These are phyloP conservation scores for Agrilus biguttatus DNA, from an alignment of 2,888 invertebrate genomes.

Conservation along the genomic window DNA sequence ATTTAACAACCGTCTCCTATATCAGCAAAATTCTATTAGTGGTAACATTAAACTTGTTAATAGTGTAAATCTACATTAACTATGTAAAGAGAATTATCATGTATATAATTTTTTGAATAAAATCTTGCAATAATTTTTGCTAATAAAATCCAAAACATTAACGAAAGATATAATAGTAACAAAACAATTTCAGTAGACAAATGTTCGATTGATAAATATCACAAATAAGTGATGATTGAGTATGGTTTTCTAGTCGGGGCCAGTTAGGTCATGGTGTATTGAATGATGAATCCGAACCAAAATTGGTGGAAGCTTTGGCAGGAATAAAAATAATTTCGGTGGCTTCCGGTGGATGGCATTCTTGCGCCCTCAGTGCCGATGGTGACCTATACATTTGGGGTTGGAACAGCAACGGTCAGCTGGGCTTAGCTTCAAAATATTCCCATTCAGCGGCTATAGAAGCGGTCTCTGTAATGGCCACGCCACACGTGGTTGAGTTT, in stretches of 20 bases:
- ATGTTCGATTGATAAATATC: background rate
- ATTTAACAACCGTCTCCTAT: no score
- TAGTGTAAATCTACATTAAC: no score
- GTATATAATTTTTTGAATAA: no score
- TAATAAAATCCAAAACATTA: no score
- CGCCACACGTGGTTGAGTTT: slow-evolving; percentile 37
- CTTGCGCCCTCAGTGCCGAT: slow-evolving; percentile 57
- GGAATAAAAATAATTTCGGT: slow-evolving; percentile 60
- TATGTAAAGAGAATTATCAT: no score
- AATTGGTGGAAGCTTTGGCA: slow-evolving; percentile 54
- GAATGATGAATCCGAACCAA: slow-evolving; percentile 46
- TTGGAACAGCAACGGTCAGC: slow-evolving; percentile 77
- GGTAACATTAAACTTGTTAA: no score
- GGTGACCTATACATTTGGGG: slow-evolving; percentile 87
- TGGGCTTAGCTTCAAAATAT: slow-evolving; percentile 46
- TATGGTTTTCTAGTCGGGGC: slow-evolving; percentile 50
- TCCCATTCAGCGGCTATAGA: slow-evolving; percentile 18
- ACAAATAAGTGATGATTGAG: background rate
- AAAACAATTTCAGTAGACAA: no score
- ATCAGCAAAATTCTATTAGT: no score
- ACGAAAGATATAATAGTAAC: no score
- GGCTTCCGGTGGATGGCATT: slow-evolving; percentile 79
- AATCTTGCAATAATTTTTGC: no score
- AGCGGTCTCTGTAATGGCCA: slow-evolving; percentile 31
- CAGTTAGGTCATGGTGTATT: slow-evolving; percentile 73